These are phyloP conservation scores for Teinopalpus imperialis DNA, from an alignment of 2,888 invertebrate genomes.

Conservation along the genomic window DNA sequence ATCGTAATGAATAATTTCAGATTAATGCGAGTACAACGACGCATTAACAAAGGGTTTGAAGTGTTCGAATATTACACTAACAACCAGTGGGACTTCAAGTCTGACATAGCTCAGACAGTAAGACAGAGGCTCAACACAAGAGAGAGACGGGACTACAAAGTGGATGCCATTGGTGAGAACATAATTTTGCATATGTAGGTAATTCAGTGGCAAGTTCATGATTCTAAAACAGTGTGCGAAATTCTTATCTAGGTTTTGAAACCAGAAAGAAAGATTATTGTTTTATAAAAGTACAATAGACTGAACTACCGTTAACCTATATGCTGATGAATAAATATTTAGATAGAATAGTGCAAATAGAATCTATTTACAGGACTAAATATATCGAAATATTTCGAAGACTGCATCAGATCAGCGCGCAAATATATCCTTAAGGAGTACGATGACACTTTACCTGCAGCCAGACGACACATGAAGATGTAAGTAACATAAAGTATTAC, in stretches of 20 bases:
- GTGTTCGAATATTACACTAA: slow-evolving; percentile 96
- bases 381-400: slow-evolving; percentile 90
- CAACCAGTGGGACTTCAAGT: slow-evolving; percentile 95
- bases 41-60: slow-evolving; percentile 92
- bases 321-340: no score
- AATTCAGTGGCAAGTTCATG: no score
- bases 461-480: slow-evolving; percentile 90
- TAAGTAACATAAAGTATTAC: slow-evolving; percentile 59
- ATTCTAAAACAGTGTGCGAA: no score
- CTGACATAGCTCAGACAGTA: slow-evolving; percentile 83
- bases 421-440: slow-evolving; percentile 91
- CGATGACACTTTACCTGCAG: slow-evolving; percentile 90
- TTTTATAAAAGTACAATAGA: no score
- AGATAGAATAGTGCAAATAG: no score
- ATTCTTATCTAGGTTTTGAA: no score
- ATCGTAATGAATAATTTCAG: no score
- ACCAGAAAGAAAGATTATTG: no score
- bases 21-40: slow-evolving; percentile 90
- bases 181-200: no score
- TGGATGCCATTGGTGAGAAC: slow-evolving; percentile 83
- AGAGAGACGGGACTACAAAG: slow-evolving; percentile 85
- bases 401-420: slow-evolving; percentile 90
- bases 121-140: slow-evolving; percentile 83
- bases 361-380: slow-evolving; percentile 82
- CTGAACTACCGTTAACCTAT: no score